phyloP scores from a whole-genome alignment of 1,140 invertebrate species.

The Temnothorax curvispinosus region DNA sequence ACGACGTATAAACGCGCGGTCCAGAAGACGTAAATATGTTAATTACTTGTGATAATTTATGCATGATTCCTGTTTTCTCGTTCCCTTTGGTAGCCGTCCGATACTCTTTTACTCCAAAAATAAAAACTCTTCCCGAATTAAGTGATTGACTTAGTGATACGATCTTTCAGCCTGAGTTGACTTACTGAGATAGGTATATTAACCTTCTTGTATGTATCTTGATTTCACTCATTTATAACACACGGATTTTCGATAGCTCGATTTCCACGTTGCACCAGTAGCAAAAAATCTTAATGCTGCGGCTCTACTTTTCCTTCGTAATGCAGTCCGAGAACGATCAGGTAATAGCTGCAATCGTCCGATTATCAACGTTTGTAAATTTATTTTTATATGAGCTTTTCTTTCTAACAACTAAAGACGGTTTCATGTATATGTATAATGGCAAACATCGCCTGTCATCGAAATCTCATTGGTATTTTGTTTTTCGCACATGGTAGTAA shows the following conservation, averaged over 20 bases:
- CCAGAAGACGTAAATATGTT: slow-evolving; percentile 70
- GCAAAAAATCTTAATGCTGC: background rate
- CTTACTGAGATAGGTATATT: background rate
- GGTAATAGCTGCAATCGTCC: background rate
- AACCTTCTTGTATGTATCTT: background rate
- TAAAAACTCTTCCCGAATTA: background rate
- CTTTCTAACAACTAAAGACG: background rate
- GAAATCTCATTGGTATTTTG: background rate
- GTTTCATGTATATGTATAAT: background rate
- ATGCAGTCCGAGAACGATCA: background rate
- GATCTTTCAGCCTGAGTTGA: background rate
- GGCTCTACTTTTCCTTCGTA: background rate
- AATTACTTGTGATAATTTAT: background rate
- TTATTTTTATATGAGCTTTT: background rate
- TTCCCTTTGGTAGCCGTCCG: background rate
- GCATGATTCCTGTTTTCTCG: background rate
- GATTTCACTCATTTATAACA: background rate
- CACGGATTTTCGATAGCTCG: background rate
- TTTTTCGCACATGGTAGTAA: background rate
- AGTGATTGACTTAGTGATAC: slow-evolving; percentile 1
- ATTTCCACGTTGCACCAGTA: background rate
- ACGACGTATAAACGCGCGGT: slow-evolving; percentile 66
- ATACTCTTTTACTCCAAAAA: background rate
- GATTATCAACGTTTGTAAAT: background rate
- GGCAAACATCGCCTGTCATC: background rate